Conservation (phyloP, 2,797 vertebrate genomes). For the Naso thynnoides region DNA sequence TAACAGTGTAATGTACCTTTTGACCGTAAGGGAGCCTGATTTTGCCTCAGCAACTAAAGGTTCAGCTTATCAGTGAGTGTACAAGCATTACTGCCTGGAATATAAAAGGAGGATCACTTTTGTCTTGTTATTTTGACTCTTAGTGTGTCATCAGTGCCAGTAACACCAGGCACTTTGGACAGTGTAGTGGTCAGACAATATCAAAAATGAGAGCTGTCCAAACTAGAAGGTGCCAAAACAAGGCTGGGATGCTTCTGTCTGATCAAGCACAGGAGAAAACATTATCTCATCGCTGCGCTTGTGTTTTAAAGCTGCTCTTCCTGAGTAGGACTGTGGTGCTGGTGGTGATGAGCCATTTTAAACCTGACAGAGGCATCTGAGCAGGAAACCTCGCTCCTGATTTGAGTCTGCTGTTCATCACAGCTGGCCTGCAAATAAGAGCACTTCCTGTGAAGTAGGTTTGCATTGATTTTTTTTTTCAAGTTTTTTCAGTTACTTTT, state of each 20-base stretch:
- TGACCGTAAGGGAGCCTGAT: not conserved
- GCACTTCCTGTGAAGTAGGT: slow-evolving; percentile 41
- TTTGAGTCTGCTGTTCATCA: slow-evolving; percentile 28
- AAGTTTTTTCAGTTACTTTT: too few species aligned
- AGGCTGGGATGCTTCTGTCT: not conserved
- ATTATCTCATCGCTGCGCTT: slow-evolving; percentile 9
- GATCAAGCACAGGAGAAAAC: slow-evolving; percentile 9
- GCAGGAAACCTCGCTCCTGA: slow-evolving; percentile 7
- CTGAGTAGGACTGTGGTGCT: slow-evolving; percentile 38
- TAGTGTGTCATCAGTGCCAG: slow-evolving; percentile 11
- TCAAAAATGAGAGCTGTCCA: slow-evolving; percentile 10
- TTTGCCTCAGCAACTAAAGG: not conserved
- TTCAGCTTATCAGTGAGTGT: not conserved
- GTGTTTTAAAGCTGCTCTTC: slow-evolving; percentile 16
- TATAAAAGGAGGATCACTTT: not conserved
- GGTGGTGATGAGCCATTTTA: slow-evolving; percentile 27
- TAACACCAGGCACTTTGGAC: slow-evolving; percentile 11
- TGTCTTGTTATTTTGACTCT: not conserved
- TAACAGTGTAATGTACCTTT: slow-evolving; percentile 14
- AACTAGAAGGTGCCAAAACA: slow-evolving; percentile 16
- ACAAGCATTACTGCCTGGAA: not conserved
- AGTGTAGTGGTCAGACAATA: slow-evolving; percentile 47
- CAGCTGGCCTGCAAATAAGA: slow-evolving; percentile 35
- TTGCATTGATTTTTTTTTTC: slow-evolving; percentile 2
- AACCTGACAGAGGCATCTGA: not conserved